Evolutionary conservation across 2,888 invertebrate species (phyloP).

Genomic region (Drepana falcataria): DNA sequence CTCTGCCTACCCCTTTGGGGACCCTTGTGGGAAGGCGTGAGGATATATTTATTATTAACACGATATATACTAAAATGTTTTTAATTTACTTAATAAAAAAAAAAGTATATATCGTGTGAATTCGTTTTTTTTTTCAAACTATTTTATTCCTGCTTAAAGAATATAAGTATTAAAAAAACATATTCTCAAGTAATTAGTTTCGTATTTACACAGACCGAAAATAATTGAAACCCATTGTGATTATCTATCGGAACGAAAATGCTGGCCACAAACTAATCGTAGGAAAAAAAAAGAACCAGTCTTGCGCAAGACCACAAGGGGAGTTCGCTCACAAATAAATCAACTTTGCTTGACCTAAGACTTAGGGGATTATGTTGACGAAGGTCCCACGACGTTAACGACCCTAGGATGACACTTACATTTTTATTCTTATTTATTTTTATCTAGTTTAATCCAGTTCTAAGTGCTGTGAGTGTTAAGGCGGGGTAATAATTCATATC

Average conservation of each 20-base stretch:
- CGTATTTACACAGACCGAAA: not conserved
- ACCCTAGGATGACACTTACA: slow-evolving; percentile 44
- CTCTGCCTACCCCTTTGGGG: no score
- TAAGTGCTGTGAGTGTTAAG: not conserved
- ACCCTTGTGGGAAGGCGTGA: no score
- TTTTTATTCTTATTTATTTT: slow-evolving; percentile 31
- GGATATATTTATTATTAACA: no score
- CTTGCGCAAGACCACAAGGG: slow-evolving; percentile 5
- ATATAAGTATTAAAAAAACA: no score
- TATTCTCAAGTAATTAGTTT: not conserved
- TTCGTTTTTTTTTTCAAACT: no score
- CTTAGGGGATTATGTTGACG: slow-evolving; percentile 33
- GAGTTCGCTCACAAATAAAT: slow-evolving; percentile 41
- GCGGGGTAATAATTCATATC: not conserved
- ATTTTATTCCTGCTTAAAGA: no score
- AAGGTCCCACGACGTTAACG: slow-evolving; percentile 42
- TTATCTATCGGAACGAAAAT: not conserved
- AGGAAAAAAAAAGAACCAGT: slow-evolving; percentile 7
- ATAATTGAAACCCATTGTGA: not conserved
- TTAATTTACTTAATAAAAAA: no score
- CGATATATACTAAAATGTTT: no score
- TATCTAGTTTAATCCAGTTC: not conserved
- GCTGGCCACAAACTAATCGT: slow-evolving; percentile 1
- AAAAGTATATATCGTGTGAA: no score
- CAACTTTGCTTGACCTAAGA: slow-evolving; percentile 58